Evolutionary conservation across 2,888 invertebrate species (phyloP), one percentile per base, ranked within the genome.

Genomic region (Epinotia bilunana): DNA sequence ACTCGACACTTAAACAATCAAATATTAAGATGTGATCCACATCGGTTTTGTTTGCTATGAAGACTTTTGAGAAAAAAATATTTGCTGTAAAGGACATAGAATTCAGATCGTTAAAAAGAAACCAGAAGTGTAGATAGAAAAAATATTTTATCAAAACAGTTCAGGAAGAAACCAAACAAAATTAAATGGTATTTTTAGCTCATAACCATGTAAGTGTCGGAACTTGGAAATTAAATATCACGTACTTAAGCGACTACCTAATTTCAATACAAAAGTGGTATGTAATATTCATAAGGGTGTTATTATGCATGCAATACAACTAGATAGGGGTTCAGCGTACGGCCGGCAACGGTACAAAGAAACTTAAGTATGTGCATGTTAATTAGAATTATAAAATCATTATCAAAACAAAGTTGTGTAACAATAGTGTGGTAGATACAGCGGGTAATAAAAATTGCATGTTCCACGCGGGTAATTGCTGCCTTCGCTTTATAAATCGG

Each of bases 281-380:
- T 76, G 77, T 76, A 73, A 61, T 73, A 78, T 79, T 78, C 73
- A 78, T 73, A 78, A 72, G 76, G 71, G 57, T 46, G 76, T 79
- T 79, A 76, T 76, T 81, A 79, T 79, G 78, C 80, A 79, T 78
- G 78, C 67, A 76, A 77, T 76, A 76, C 73, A 77, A 76, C 77
- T 74, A 79, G 77, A 79, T 73, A 76, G 62, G 74, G 43, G 64
- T 74, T 73, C 28, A 23, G 63, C 72, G 73, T 77, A 77, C 72
- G 77, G 73, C 76, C 69, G 72, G 69, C 58, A 55, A 53, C 62
- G 39, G 20, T 70, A 70, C 75, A 72, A 75, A 72, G 75, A 72
- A 72, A 72, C 67, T 72, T 65, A 74, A 71, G 74, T 74, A 74
- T 74, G 70, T 71, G 70, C 70, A 74, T 71, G 69, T 58, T 69